Evolutionary conservation across 2,888 invertebrate species (phyloP).

Genomic region (Zygaena filipendulae): DNA sequence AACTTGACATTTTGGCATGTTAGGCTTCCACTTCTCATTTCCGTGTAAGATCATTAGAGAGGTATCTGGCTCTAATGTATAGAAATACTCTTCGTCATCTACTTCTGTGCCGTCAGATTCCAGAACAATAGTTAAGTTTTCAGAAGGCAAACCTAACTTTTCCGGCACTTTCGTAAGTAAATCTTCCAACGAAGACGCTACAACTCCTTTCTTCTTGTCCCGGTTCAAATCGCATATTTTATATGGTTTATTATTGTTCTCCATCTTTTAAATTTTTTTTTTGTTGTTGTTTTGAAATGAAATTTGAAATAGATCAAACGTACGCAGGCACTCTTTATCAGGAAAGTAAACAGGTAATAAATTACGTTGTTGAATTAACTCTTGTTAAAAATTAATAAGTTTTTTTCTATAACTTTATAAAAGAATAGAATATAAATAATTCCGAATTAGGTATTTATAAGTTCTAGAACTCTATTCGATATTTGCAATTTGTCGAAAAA

Average conservation of each 20-base stretch:
- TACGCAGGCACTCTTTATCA: too few relatives aligned
- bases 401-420: too few relatives aligned
- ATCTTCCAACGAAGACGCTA: slow-evolving; percentile 82
- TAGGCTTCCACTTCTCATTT: slow-evolving; percentile 79
- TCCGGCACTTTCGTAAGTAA: slow-evolving; percentile 79
- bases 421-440: too few relatives aligned
- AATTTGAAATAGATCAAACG: too few relatives aligned
- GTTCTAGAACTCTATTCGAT: too few relatives aligned
- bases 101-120: slow-evolving; percentile 96
- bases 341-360: too few relatives aligned
- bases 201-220: slow-evolving; percentile 84
- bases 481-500: too few relatives aligned
- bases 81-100: slow-evolving; percentile 95
- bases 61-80: slow-evolving; percentile 88
- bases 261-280: slow-evolving; percentile 42
- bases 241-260: slow-evolving; percentile 75
- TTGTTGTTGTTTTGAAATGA: too few relatives aligned
- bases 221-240: slow-evolving; percentile 84
- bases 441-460: too few relatives aligned
- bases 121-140: slow-evolving; percentile 82
- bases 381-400: too few relatives aligned
- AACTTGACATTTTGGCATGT: slow-evolving; percentile 71
- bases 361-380: too few relatives aligned
- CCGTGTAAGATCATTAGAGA: slow-evolving; percentile 84
- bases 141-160: slow-evolving; percentile 73